Percentiles rank a stretch among this genome's conserved stretches.
These are phyloP conservation scores for Epistrophella euchroma DNA, from an alignment of 2,888 invertebrate species.

Conservation along the genomic window DNA sequence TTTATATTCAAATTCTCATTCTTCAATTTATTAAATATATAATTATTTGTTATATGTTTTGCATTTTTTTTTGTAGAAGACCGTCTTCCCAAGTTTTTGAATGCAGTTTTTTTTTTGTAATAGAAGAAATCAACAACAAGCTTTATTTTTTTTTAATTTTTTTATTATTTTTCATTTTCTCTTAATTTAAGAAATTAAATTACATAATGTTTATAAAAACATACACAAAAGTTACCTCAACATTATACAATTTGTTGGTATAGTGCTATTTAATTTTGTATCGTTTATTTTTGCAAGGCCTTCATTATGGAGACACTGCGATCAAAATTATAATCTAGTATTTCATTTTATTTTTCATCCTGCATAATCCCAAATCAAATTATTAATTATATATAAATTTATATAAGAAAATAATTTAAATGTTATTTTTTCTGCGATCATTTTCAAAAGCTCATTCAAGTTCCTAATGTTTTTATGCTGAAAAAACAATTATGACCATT, in stretches of 20 bases:
- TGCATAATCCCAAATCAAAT: slow-evolving; percentile 53
- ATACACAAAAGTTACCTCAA: slow-evolving; percentile 70
- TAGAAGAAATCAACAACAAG: background rate
- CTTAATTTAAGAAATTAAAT: slow-evolving; percentile 75
- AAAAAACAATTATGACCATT: background rate
- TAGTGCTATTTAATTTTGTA: slow-evolving; percentile 46
- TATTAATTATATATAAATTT: background rate
- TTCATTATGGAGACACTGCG: slow-evolving; percentile 32
- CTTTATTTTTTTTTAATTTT: slow-evolving; percentile 54
- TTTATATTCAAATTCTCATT: no score
- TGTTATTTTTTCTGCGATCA: background rate
- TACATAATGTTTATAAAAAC: slow-evolving; percentile 63
- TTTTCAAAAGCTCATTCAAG: slow-evolving; percentile 12
- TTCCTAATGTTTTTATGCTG: slow-evolving; percentile 55
- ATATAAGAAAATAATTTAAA: slow-evolving; percentile 17
- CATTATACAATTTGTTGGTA: slow-evolving; percentile 39
- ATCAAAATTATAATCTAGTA: slow-evolving; percentile 26
- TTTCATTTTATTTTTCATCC: slow-evolving; percentile 17
- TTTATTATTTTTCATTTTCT: slow-evolving; percentile 73
- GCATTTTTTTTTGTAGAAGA: background rate
- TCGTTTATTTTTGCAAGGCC: slow-evolving; percentile 12
- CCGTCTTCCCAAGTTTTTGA: background rate
- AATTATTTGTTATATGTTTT: no score
- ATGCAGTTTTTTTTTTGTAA: background rate
- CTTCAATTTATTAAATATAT: no score